Conservation (phyloP, 2,113 vertebrate species). For the Excalfactoria chinensis region DNA sequence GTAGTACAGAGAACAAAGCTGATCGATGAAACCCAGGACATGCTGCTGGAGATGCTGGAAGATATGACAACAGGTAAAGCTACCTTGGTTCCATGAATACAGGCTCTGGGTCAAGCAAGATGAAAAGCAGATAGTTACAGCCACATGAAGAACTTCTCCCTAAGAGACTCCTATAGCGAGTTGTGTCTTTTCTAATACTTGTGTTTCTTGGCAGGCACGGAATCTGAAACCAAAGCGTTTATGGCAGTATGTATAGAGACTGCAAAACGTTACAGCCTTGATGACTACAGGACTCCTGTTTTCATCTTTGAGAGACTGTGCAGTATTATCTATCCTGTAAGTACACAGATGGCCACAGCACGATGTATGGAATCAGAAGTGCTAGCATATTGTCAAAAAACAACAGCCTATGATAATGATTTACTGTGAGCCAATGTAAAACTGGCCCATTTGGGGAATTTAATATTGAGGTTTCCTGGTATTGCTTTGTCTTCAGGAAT, state of each 20-base stretch:
- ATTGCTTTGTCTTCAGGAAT: background rate
- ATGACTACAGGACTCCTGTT: constrained; percentile 97
- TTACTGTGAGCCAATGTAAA: background rate
- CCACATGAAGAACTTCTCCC: background rate
- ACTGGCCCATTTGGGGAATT: rapidly evolving
- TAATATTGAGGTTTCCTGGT: background rate
- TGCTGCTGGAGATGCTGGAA: constrained; percentile 98
- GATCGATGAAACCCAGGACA: constrained; percentile 98
- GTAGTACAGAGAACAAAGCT: constrained; percentile 99
- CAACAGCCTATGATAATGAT: background rate
- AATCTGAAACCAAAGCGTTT: constrained; percentile 98
- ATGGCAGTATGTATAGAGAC: constrained; percentile 99
- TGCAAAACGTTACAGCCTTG: constrained; percentile 95
- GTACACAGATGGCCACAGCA: constrained; percentile 4
- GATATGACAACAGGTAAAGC: constrained; percentile 97
- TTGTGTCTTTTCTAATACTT: background rate
- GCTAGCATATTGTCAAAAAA: background rate
- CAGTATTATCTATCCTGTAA: constrained; percentile 98
- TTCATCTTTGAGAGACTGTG: constrained; percentile 99
- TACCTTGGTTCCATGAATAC: background rate
- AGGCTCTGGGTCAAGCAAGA: background rate
- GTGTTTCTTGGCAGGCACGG: constrained; percentile 84
- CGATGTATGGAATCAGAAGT: rapidly evolving
- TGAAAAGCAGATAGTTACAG: background rate
- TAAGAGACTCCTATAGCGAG: background rate